Conservation (phyloP, 2,888 invertebrate species). For the Hermaeophaga mercurialis region DNA sequence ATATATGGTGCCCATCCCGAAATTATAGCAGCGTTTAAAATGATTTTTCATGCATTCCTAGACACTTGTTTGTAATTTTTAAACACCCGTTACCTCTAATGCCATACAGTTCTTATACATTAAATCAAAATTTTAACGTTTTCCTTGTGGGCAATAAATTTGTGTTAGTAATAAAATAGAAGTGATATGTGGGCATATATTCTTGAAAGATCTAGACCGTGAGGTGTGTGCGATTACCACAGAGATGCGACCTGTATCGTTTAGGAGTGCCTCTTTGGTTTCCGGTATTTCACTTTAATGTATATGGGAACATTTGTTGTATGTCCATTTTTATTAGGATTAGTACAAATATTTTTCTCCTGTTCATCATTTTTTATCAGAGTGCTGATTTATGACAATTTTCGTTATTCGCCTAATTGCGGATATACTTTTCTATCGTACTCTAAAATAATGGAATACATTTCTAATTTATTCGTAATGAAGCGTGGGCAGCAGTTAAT, state of each 20-base stretch:
- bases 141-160: conserved; percentile 15
- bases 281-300: conserved; percentile 8
- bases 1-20: too few species aligned
- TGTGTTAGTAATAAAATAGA: conserved; percentile 18
- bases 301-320: too few species aligned
- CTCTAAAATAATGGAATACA: conserved; percentile 24
- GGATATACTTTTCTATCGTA: conserved; percentile 22
- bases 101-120: conserved; percentile 7
- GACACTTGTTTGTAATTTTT: too few species aligned
- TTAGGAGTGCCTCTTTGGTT: conserved; percentile 10
- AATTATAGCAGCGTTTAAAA: too few species aligned
- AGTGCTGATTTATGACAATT: too few species aligned
- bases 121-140: conserved; percentile 10
- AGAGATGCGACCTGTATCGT: conserved; percentile 35
- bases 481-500: conserved; percentile 43
- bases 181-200: conserved; percentile 24
- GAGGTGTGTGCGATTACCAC: conserved; percentile 39
- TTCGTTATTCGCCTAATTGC: too few species aligned
- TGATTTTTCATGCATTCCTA: too few species aligned
- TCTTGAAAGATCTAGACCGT: conserved; percentile 36
- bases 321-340: too few species aligned
- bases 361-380: too few species aligned
- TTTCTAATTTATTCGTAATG: conserved; percentile 44
- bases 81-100: too few species aligned
- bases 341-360: too few species aligned